Base-by-base conservation (phyloP, 2,888 invertebrate genomes). In the Acrobasis repandana region DNA sequence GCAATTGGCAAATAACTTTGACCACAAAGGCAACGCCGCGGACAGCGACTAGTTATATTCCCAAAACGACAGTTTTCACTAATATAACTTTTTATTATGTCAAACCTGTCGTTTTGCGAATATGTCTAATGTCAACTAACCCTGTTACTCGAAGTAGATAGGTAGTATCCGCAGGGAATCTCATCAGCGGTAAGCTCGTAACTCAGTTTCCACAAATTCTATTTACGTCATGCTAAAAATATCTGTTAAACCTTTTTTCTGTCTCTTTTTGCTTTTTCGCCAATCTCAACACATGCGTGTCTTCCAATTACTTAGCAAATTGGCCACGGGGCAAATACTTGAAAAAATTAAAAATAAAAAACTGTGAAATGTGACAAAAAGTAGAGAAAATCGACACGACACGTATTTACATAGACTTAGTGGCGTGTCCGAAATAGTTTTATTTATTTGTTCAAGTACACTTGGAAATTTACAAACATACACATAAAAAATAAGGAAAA, bases 201-300 rank as follows among this genome's bases (percentile, higher is more conserved):
- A 43, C 43, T 43, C n/a, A 43, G 43, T 43, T 43, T 43, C 43
- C n/a, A 43, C 43, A 43, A 43, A 43, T 43, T 43, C 38, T 43
- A 43, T 43, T 43, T 43, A 14, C 43, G 43, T 43, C 5, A 2
- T 5, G 43, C 43, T n/a, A 5, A 43, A 43, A 43, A 43, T 43
- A 43, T 43, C 43, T 43, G 43, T 14, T 43, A 43, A 43, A 14
- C n/a, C n/a, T 43, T 43, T 43, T 43, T n/a, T n/a, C n/a, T 14
- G 3, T 43, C 14, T 43, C 14, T 14, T 43, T 43, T 43, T 43
- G 4, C 43, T 14, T 14, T 43, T 43, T 43, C 14, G 14, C 43
- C 43, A 43, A 43, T n/a, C 43, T 6, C 14, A 11, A 14, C 43
- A 4, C 43, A 43, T 43, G 43, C 43, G 43, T 43, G 14, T 43